Evolutionary conservation across 2,888 invertebrate species (phyloP), one percentile per base, ranked within the genome.

Genomic region (Agonum fuliginosum): DNA sequence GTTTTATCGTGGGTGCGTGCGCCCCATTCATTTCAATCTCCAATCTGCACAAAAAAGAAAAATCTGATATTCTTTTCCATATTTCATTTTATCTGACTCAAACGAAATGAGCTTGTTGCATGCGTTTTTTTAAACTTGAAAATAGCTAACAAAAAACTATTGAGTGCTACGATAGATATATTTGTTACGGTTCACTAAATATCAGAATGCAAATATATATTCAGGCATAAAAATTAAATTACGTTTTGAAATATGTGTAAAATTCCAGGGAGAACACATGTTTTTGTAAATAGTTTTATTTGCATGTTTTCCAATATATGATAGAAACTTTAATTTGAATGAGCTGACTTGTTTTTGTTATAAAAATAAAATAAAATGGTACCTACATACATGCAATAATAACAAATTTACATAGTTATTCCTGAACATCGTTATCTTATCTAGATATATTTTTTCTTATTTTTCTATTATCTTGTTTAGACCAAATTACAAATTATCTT

Each of bases 1-100:
- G 74, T 74, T 74, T 74, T 46, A 74, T 74, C 58, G 74, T 27
- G 27, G 46, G 41, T 74, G 62, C 74, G 74, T 74, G 74, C 43
- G 27, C 4, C 24, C 24, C 74, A 74, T 74, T 74, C 74, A 74
- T 74, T 74, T 74, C 74, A 74, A 74, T 74, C 74, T 74, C 62
- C 74, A 74, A 74, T 74, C 74, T 74, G 62, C 74, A 74, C 74
- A 74, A 74, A 74, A 74, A 43, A 74, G 37, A 48, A 71, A 74
- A 74, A 74, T 74, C 74, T 74, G 62, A 74, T 62, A 74, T 62
- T 43, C 74, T 24, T 62, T 74, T 62, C 46, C 74, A 74, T 74
- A 74, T 74, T 74, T 74, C 74, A 74, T 74, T 65, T 62, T 22
- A 62, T 43, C 46, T 74, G 34, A 20, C 72, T 54, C 54, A 37